phyloP scores from a whole-genome alignment of 2,113 vertebrate genomes.

The Tyrannus savana region DNA sequence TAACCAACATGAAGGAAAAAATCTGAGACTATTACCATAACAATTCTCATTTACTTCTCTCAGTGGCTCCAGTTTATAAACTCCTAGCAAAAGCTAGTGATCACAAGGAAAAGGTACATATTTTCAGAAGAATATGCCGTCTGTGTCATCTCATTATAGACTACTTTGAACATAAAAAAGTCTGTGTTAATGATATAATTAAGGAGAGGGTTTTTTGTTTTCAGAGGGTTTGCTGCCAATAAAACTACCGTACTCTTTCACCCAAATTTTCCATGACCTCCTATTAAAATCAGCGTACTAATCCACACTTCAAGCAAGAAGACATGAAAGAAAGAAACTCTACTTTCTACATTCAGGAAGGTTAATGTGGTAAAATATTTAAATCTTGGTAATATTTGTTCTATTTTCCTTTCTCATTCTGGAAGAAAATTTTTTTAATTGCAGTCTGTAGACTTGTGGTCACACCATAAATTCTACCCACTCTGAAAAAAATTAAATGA shows the following conservation, averaged over 20 bases:
- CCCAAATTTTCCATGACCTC: background rate
- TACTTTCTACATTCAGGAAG: background rate
- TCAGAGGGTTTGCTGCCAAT: background rate
- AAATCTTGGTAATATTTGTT: background rate
- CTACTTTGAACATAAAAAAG: background rate
- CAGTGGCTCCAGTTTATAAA: background rate
- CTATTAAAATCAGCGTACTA: background rate
- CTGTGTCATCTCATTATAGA: background rate
- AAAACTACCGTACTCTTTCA: background rate
- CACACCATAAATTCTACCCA: fast-evolving
- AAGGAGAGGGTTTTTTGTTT: background rate
- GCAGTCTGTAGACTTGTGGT: background rate
- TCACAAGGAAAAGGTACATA: background rate
- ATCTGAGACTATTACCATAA: background rate
- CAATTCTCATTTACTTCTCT: background rate
- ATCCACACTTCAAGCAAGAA: background rate
- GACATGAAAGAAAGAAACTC: background rate
- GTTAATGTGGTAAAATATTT: background rate
- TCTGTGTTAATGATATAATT: background rate
- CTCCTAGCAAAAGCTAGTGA: background rate
- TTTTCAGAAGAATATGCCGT: background rate
- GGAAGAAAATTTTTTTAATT: background rate
- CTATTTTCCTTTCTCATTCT: background rate
- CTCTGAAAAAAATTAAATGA: background rate
- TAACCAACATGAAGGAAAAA: background rate